phyloP scores from a whole-genome alignment of 2,797 vertebrate genomes.

The Rhinophrynus dorsalis region DNA sequence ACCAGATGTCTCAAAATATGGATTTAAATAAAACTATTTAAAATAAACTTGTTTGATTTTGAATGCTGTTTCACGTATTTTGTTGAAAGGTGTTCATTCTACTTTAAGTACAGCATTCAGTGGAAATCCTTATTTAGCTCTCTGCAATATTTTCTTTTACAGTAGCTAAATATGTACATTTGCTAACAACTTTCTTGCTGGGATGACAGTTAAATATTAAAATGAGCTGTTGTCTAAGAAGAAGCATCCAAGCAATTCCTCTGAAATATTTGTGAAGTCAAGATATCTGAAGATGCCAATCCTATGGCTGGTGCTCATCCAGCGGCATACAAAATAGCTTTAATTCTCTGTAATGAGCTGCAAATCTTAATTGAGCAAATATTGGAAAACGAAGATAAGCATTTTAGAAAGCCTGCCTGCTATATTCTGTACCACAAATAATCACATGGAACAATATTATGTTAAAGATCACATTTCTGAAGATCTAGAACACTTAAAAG shows the following conservation, averaged over 20 bases:
- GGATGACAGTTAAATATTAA: neutral
- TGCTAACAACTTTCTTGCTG: too few relatives aligned
- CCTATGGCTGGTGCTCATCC: conserved; percentile 14
- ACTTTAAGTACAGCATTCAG: too few relatives aligned
- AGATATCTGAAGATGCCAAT: conserved; percentile 39
- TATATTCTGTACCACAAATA: conserved; percentile 9
- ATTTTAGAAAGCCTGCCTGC: conserved; percentile 19
- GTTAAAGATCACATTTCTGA: neutral
- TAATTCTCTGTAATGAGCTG: conserved; percentile 46
- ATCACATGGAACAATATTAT: conserved; percentile 20
- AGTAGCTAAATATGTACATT: too few relatives aligned
- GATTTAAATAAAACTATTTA: too few relatives aligned
- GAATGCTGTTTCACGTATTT: too few relatives aligned
- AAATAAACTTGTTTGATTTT: too few relatives aligned
- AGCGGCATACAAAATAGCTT: conserved; percentile 17
- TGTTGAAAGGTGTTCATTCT: too few relatives aligned
- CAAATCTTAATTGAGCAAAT: conserved; percentile 48
- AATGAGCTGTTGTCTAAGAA: neutral
- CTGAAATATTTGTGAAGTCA: conserved; percentile 21
- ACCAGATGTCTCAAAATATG: too few relatives aligned
- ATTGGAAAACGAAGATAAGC: conserved; percentile 43
- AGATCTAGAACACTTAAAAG: too few relatives aligned
- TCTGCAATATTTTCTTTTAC: too few relatives aligned
- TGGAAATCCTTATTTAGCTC: too few relatives aligned
- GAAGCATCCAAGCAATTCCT: conserved; percentile 8